These are phyloP conservation scores for Malacosoma neustria DNA, from an alignment of 2,888 invertebrate genomes.

Conservation along the genomic window DNA sequence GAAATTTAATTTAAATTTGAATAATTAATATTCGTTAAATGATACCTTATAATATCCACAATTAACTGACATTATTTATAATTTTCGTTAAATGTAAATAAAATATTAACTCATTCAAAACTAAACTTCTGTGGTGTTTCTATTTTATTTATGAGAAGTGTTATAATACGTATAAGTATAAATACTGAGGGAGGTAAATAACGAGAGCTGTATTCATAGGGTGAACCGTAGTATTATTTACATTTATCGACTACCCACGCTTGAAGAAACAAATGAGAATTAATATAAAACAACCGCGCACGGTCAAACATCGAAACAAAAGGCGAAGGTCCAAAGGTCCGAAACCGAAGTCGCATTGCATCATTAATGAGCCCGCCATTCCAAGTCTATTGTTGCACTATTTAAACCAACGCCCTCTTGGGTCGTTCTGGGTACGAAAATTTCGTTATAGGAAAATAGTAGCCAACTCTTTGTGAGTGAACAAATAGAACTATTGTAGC, in stretches of 20 bases:
- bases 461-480: background rate
- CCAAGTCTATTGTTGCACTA: slow-evolving; percentile 67
- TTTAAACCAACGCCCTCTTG: slow-evolving; percentile 27
- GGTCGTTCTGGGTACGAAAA: background rate
- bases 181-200: too few relatives aligned
- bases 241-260: slow-evolving; percentile 13
- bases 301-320: slow-evolving; percentile 25
- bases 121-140: too few relatives aligned
- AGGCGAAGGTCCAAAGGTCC: slow-evolving; percentile 59
- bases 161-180: too few relatives aligned
- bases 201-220: too few relatives aligned
- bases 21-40: too few relatives aligned
- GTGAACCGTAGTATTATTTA: too few relatives aligned
- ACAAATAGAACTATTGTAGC: background rate
- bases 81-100: too few relatives aligned
- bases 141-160: too few relatives aligned
- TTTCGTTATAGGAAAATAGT: background rate
- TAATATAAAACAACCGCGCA: background rate
- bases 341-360: slow-evolving; percentile 42
- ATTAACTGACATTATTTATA: too few relatives aligned
- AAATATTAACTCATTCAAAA: too few relatives aligned
- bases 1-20: too few relatives aligned
- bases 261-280: slow-evolving; percentile 13
- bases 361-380: slow-evolving; percentile 51
- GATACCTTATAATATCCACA: too few relatives aligned